These are phyloP conservation scores for Rhabdornis inornatus DNA, from an alignment of 2,113 vertebrate species.

Conservation along the genomic window DNA sequence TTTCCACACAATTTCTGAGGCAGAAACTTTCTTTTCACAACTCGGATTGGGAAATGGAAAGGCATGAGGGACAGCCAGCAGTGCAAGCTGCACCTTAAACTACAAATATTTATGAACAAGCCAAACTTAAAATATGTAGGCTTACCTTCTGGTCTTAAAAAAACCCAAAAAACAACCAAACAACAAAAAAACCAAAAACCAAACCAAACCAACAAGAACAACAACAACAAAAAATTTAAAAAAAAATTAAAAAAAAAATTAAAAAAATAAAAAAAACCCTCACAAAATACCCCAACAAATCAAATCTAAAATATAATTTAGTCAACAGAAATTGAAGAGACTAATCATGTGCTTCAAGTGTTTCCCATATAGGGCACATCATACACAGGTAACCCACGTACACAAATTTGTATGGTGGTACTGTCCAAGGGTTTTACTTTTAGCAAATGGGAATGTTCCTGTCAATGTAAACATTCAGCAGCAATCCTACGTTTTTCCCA, in stretches of 20 bases:
- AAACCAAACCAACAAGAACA: too few species aligned
- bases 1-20: not conserved
- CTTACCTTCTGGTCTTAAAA: not conserved
- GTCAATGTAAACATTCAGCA: constrained; percentile 12
- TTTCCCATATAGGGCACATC: not conserved
- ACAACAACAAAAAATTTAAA: too few species aligned
- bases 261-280: not conserved
- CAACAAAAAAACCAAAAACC: too few species aligned
- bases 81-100: not conserved
- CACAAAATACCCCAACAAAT: not conserved
- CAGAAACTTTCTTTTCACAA: not conserved
- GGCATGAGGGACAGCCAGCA: not conserved
- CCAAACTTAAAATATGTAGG: not conserved
- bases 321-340: not conserved
- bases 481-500: not conserved
- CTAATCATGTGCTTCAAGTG: not conserved
- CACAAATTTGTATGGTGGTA: not conserved
- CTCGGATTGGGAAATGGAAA: not conserved
- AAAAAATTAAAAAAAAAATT: not conserved
- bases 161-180: not conserved
- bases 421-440: constrained; percentile 17
- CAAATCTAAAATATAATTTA: not conserved
- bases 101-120: not conserved
- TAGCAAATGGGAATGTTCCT: not conserved
- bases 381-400: not conserved